These are phyloP conservation scores for Neodontobutis hainanensis DNA, from an alignment of 2,113 vertebrate species.

Conservation along the genomic window DNA sequence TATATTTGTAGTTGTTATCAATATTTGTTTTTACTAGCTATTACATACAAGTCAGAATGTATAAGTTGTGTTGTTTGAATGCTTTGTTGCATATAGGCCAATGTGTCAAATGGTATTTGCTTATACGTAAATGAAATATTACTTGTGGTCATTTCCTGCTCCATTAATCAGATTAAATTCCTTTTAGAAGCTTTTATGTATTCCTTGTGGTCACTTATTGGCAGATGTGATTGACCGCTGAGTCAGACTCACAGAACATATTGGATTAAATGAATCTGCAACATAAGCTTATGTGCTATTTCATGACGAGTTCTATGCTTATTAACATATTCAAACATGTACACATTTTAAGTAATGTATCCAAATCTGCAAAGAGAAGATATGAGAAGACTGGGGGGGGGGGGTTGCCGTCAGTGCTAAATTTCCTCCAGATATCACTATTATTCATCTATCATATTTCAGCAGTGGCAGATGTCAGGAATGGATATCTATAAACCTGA, in stretches of 20 bases:
- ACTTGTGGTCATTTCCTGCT: neutral
- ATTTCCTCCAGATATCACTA: neutral
- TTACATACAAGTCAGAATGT: too few species aligned
- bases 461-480: neutral
- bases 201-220: conserved; percentile 1
- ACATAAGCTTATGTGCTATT: neutral
- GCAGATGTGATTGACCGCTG: conserved; percentile 5
- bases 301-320: neutral
- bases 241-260: neutral
- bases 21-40: too few species aligned
- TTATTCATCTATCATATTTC: neutral
- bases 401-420: neutral
- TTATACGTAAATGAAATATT: neutral
- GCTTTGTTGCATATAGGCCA: too few species aligned
- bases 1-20: too few species aligned
- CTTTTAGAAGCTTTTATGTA: neutral
- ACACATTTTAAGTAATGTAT: neutral
- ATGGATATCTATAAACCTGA: neutral
- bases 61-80: too few species aligned
- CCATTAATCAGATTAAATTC: neutral
- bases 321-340: neutral
- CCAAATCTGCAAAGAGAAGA: neutral
- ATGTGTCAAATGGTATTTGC: too few species aligned
- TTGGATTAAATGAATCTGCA: neutral
- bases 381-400: neutral